Evolutionary conservation across 2,888 invertebrate species (phyloP).

Genomic region (Sphinx pinastri): DNA sequence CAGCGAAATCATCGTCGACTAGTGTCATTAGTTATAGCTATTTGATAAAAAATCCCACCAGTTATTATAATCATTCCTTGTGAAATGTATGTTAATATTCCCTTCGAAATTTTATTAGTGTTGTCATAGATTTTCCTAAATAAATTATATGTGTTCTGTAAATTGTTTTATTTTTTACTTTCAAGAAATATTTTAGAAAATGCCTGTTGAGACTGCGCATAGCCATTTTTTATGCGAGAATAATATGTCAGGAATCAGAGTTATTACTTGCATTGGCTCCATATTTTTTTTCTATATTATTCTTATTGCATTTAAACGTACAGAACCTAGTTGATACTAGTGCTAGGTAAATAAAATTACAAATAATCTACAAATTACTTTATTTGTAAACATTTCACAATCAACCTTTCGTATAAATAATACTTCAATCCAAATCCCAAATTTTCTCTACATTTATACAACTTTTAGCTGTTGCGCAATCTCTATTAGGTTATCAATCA

Average conservation of each 20-base stretch:
- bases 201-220: too few species aligned
- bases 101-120: conserved; percentile 50
- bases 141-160: conserved; percentile 70
- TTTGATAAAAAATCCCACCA: conserved; percentile 10
- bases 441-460: neutral
- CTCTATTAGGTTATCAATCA: too few species aligned
- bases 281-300: too few species aligned
- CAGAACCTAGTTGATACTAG: too few species aligned
- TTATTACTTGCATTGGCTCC: too few species aligned
- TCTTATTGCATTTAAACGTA: too few species aligned
- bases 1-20: neutral
- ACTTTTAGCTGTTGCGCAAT: too few species aligned
- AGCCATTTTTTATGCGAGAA: too few species aligned
- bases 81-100: conserved; percentile 32
- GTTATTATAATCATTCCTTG: conserved; percentile 32
- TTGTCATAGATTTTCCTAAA: conserved; percentile 66
- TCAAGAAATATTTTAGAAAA: conserved; percentile 1
- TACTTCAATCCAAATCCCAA: neutral
- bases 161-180: conserved; percentile 33
- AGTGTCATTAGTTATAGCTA: neutral
- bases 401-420: neutral
- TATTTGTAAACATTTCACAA: neutral
- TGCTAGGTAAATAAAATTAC: too few species aligned
- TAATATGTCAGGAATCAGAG: too few species aligned
- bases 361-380: neutral